Evolutionary conservation across 2,888 invertebrate species (phyloP), one percentile per base, ranked within the genome.

Genomic region (Brassicogethes aeneus): DNA sequence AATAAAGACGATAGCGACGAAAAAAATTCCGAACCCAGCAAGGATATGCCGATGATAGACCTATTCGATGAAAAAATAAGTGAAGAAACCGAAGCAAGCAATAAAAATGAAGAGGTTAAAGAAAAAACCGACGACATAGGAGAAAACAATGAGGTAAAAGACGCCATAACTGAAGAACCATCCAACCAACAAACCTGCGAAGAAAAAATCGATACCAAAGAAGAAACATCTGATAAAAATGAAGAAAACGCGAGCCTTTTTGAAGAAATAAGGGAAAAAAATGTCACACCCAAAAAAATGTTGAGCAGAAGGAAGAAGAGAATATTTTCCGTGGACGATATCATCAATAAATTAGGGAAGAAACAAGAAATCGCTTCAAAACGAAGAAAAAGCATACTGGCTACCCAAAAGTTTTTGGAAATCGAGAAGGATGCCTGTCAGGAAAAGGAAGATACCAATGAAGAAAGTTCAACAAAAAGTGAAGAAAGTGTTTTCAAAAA

Each of bases 241-340:
- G 38, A 17, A 36, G 38, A 35, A 16, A 41, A 15, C 12, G n/a
- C n/a, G n/a, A n/a, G n/a, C n/a, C n/a, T n/a, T n/a, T n/a, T n/a
- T n/a, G n/a, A n/a, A n/a, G 38, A 40, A 17, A 31, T 34, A 40
- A 34, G 43, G 30, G 46, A 39, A 14, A 29, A 32, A 15, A 16
- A 34, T 13, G 38, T 17, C 12, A 40, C 34, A 15, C 33, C 13
- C 8, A 46, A 32, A 15, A 31, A 15, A 17, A 10, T 2, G 3
- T 12, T 3, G 5, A 29, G 14, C 13, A 34, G 42, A 39, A 44
- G 54, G 32, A 39, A 48, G 2, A 53, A 46, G 44, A 44, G 61
- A 35, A 57, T 60, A 30, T 61, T 62, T 42, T 62, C 62, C 1
- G 61, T 62, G 1, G 62, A 62, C 40, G 61, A 62, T 42, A 62